These are phyloP conservation scores for Plumapathes pennacea DNA, from an alignment of 92 coral and sea anemone genomes.

Conservation along the genomic window DNA sequence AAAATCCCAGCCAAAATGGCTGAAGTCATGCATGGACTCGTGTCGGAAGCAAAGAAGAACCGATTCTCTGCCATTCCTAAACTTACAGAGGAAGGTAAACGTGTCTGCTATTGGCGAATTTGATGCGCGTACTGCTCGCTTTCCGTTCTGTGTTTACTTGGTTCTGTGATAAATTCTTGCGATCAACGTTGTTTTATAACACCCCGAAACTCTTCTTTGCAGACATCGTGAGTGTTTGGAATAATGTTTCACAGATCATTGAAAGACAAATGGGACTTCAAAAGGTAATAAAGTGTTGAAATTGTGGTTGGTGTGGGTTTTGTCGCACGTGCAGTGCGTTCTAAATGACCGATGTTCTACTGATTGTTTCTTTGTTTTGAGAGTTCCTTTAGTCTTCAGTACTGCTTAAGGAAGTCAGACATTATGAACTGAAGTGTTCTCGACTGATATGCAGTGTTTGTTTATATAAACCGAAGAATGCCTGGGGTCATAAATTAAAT, in stretches of 20 bases:
- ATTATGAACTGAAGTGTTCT: too few relatives aligned
- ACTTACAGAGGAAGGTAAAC: constrained; percentile 89
- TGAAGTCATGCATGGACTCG: constrained; percentile 85
- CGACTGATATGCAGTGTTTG: too few relatives aligned
- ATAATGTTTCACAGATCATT: constrained; percentile 78
- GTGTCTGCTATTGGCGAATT: background rate
- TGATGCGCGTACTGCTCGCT: too few relatives aligned
- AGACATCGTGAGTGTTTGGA: constrained; percentile 99
- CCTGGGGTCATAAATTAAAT: too few relatives aligned
- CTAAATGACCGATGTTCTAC: too few relatives aligned
- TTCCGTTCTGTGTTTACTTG: constrained; percentile 5
- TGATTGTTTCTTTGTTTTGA: too few relatives aligned
- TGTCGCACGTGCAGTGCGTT: constrained; percentile 52
- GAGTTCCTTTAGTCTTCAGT: too few relatives aligned
- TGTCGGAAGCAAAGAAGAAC: constrained; percentile 85
- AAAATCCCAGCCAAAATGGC: constrained; percentile 90
- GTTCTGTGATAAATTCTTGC: too few relatives aligned
- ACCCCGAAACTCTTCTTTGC: too few relatives aligned
- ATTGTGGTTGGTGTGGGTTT: background rate
- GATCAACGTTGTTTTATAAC: too few relatives aligned
- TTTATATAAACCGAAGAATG: too few relatives aligned
- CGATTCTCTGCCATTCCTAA: constrained; percentile 92
- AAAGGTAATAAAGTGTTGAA: constrained; percentile 52
- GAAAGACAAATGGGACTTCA: constrained; percentile 89
- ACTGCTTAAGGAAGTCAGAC: too few relatives aligned